Evolutionary conservation across 2,888 invertebrate genomes (phyloP).

Genomic region (Eupeodes latifasciatus): DNA sequence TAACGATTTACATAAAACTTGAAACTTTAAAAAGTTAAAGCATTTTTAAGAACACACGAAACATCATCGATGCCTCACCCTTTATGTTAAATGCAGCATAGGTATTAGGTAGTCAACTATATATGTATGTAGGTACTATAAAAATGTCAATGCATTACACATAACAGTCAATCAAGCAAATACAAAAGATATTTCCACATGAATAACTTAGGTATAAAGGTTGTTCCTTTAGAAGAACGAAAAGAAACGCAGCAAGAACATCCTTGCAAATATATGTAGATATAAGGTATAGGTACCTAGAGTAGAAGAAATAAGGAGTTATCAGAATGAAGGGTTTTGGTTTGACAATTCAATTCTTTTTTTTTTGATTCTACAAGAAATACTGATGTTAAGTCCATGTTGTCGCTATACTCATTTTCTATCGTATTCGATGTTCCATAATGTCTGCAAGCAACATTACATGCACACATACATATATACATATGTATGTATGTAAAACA

Average conservation of each 20-base stretch:
- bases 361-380: constrained; percentile 31
- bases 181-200: constrained; percentile 32
- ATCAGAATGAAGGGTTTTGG: neutral
- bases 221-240: too few relatives aligned
- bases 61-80: constrained; percentile 30
- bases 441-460: constrained; percentile 5
- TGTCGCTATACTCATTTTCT: neutral
- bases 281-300: too few relatives aligned
- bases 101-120: constrained; percentile 27
- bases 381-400: constrained; percentile 42
- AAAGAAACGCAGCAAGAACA: too few relatives aligned
- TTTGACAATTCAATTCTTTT: constrained; percentile 9
- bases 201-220: constrained; percentile 12
- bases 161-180: constrained; percentile 59
- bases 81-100: neutral
- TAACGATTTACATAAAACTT: too few relatives aligned
- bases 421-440: neutral
- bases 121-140: too few relatives aligned
- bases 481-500: neutral
- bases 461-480: too few relatives aligned
- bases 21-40: too few relatives aligned
- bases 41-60: neutral
- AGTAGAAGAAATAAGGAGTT: too few relatives aligned
- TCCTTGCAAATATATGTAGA: too few relatives aligned
- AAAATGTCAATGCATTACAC: constrained; percentile 55